Evolutionary conservation across 2,888 invertebrate species (phyloP).

Genomic region (Acronicta leporina): DNA sequence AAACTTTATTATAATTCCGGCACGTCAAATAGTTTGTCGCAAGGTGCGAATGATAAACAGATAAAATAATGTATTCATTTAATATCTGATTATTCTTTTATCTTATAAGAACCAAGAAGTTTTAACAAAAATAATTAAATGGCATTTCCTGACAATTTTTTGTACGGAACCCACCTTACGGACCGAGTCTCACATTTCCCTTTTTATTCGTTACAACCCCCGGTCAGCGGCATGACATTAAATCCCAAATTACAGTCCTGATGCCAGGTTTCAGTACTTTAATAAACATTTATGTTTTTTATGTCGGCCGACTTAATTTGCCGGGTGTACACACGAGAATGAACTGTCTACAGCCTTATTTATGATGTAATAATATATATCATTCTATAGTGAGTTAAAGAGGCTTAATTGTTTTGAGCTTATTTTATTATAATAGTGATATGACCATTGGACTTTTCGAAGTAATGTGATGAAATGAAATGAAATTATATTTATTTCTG

Average conservation of each 20-base stretch:
- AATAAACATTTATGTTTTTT: constrained; percentile 63
- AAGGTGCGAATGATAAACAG: no score
- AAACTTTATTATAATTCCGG: no score
- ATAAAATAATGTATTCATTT: no score
- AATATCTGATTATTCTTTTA: no score
- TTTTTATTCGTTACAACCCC: constrained; percentile 38
- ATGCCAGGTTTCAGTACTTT: constrained; percentile 61
- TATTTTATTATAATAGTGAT: not conserved
- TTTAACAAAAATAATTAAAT: not conserved
- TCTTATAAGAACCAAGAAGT: no score
- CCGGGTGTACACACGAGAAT: constrained; percentile 52
- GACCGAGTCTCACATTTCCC: constrained; percentile 15
- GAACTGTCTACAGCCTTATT: constrained; percentile 32
- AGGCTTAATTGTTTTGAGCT: constrained; percentile 8
- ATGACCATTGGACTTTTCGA: no score
- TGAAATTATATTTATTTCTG: no score
- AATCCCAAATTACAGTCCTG: constrained; percentile 59
- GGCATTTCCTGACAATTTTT: no score
- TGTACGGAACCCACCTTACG: constrained; percentile 41
- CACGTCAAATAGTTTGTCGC: no score
- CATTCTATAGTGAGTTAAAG: constrained; percentile 27
- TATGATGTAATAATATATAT: constrained; percentile 33
- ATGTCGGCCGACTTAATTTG: constrained; percentile 57
- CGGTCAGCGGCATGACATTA: constrained; percentile 53
- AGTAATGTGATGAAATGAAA: no score